Base-by-base conservation (phyloP, 2,113 vertebrate species). In the Istiophorus platypterus region DNA sequence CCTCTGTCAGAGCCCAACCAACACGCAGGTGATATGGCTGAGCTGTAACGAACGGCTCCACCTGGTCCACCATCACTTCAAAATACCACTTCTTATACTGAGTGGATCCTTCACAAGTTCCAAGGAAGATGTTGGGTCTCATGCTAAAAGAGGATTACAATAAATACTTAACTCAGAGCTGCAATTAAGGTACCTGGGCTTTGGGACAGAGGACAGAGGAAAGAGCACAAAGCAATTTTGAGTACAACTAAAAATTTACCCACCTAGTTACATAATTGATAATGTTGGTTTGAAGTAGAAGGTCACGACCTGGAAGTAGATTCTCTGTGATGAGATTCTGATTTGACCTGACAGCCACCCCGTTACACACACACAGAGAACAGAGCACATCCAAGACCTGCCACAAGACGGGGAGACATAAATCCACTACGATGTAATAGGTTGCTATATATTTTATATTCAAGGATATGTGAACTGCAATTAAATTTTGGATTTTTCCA, bases 271-370 rank as follows among this genome's bases (percentile, higher is more conserved):
- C 97, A 72, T 98, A 97, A 85, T 97, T 98, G 88, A 98, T 96
- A 70, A 97, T 96, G 90, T 95, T 96, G 31, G 96, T 97, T 90
- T 98, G 97, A 81, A 98, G 95, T 8, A 98, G 94, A 13, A 98
- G 96, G 82, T 98, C 97, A 0, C 97, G 95, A 22, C 97, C 95
- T 0, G 97, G 97, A 63, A 99, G 96, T 45, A 99, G 93, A 89
- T 99, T 99, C 93, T 98, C 97, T 3, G 97, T 97, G 91, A 99
- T 99, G 85, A 99, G 96, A 73, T 98, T 98, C 93, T 98, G 97
- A 92, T 98, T 99, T 85, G 97, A 97, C 76, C 97, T 96, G 0
- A 98, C 97, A 2, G 97, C 97, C 42, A 98, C 97, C 0, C 97
- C 97, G 17, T 98, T 99, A 87, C 97, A 99, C 70, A 98, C 97